These are phyloP conservation scores for Cydia strobilella DNA, from an alignment of 1,140 invertebrate genomes.

Conservation along the genomic window DNA sequence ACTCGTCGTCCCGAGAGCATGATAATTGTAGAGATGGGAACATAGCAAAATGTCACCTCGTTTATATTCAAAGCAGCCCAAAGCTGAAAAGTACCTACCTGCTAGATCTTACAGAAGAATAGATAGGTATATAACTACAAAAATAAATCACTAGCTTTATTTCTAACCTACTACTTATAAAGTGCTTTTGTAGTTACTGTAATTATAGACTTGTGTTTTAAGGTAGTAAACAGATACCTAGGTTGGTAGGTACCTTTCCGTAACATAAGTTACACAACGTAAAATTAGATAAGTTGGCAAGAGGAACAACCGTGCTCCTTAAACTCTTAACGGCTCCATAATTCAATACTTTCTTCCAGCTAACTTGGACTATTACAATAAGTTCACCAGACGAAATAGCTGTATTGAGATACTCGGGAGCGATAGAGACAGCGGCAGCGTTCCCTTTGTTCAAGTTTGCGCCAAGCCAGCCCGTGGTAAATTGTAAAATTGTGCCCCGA, in stretches of 20 bases:
- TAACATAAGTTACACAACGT: background rate
- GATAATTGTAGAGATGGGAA: no score
- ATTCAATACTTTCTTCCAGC: slow-evolving; percentile 66
- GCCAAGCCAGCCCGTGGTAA: slow-evolving; percentile 45
- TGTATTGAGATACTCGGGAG: slow-evolving; percentile 23
- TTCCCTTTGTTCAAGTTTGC: slow-evolving; percentile 59
- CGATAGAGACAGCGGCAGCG: slow-evolving; percentile 45
- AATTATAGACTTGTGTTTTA: no score
- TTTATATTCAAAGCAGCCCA: no score
- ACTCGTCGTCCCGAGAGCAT: no score
- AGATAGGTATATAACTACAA: no score
- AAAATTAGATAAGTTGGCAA: background rate
- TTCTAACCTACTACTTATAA: no score
- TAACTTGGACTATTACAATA: slow-evolving; percentile 65
- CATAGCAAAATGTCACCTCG: no score
- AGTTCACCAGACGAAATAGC: slow-evolving; percentile 49
- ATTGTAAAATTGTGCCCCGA: slow-evolving; percentile 54
- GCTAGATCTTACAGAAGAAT: no score
- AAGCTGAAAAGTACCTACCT: no score
- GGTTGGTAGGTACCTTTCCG: background rate
- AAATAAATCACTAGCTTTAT: no score
- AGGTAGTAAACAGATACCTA: no score
- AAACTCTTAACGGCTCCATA: slow-evolving; percentile 44
- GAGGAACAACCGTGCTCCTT: slow-evolving; percentile 30
- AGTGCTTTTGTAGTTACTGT: no score